Percentiles rank a stretch among this genome's conserved stretches.
Conservation (phyloP, 2,888 invertebrate genomes). For the Dolichopus griseipennis region DNA sequence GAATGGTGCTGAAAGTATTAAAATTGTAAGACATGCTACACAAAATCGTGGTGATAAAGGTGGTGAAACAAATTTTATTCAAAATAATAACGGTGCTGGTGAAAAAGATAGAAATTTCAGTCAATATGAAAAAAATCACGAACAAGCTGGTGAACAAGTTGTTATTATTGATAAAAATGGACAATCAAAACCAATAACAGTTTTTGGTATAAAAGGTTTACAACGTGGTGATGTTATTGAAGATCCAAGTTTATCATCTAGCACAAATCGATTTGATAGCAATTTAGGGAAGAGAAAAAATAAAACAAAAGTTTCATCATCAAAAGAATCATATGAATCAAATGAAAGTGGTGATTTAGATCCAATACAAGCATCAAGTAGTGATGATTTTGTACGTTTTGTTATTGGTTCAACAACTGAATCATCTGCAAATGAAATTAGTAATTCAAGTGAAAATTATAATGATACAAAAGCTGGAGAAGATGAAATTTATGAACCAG, state of each 20-base stretch:
- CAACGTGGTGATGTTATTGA: conserved; percentile 34
- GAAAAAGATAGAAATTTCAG: neutral
- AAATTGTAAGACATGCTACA: conserved; percentile 20
- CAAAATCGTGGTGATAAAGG: neutral
- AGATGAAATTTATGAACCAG: conserved; percentile 12
- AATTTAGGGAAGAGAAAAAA: neutral
- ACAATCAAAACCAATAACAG: conserved; percentile 32
- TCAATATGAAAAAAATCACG: conserved; percentile 9
- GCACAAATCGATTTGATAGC: neutral
- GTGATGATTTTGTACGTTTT: conserved; percentile 35
- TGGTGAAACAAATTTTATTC: conserved; percentile 1
- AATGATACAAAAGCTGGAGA: neutral
- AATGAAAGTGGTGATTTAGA: conserved; percentile 17
- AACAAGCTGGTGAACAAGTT: conserved; percentile 21
- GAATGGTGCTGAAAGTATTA: conserved; percentile 19
- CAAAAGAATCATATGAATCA: neutral
- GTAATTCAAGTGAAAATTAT: conserved; percentile 2
- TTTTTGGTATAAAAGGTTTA: conserved; percentile 44
- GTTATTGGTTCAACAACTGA: conserved; percentile 13
- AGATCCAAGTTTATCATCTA: conserved; percentile 9
- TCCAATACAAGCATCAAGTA: conserved; percentile 35
- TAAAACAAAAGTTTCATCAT: neutral
- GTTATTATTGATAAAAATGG: conserved; percentile 23
- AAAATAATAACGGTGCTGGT: neutral
- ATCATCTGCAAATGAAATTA: neutral